These are phyloP conservation scores for Limnephilus marmoratus DNA, from an alignment of 2,888 invertebrate genomes.

Conservation along the genomic window DNA sequence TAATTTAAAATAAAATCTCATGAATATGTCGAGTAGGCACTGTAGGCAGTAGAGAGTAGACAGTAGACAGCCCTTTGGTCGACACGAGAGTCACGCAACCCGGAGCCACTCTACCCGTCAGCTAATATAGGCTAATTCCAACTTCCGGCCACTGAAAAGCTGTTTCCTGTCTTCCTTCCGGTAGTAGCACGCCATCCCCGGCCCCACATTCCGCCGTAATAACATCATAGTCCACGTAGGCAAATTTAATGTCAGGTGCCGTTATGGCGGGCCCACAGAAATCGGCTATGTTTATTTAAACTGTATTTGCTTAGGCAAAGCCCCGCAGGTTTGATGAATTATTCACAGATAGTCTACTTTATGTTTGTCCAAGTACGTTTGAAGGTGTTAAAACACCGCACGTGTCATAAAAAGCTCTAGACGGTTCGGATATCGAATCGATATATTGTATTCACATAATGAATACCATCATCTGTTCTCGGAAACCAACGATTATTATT, in stretches of 20 bases:
- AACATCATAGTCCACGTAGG: not conserved
- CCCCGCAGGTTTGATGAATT: not conserved
- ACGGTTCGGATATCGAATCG: not conserved
- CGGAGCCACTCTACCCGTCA: not conserved
- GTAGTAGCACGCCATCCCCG: constrained; percentile 7
- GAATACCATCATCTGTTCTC: not conserved
- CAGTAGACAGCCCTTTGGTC: not conserved
- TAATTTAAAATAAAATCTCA: not conserved
- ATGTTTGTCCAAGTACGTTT: not conserved
- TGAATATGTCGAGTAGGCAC: not conserved
- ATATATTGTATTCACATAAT: not conserved
- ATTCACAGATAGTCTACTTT: not conserved
- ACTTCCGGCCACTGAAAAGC: constrained; percentile 53
- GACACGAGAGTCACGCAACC: constrained; percentile 41
- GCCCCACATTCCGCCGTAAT: not conserved
- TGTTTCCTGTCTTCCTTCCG: constrained; percentile 54
- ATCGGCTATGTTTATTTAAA: not conserved
- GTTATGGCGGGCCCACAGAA: not conserved
- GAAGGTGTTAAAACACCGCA: not conserved
- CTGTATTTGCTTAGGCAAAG: not conserved
- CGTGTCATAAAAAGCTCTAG: not conserved
- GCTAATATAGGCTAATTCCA: constrained; percentile 33
- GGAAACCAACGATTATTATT: not conserved
- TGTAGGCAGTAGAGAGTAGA: not conserved
- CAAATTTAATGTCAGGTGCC: not conserved